A percentile compares a stretch with the other conserved stretches of the same genome.
phyloP scores from a whole-genome alignment of 2,888 invertebrate species.

The Tetranychus piercei region DNA sequence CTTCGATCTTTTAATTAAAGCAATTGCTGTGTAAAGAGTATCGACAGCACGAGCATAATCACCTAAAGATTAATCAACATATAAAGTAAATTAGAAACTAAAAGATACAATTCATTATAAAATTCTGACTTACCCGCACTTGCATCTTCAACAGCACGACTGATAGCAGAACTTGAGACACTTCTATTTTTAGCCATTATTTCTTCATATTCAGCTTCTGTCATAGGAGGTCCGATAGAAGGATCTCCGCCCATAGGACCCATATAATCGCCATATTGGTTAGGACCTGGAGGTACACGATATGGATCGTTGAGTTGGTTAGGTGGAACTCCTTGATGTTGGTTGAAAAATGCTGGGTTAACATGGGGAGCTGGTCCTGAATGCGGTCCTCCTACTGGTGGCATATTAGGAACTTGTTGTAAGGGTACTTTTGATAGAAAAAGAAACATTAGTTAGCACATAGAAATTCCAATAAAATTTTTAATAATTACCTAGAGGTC shows the following conservation, averaged over 20 bases:
- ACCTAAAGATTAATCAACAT: conserved; percentile 35
- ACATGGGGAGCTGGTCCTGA: conserved; percentile 61
- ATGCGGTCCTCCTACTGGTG: conserved; percentile 26
- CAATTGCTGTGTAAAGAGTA: conserved; percentile 93
- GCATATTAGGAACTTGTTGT: conserved; percentile 23
- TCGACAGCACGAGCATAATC: conserved; percentile 97
- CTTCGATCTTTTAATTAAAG: conserved; percentile 92
- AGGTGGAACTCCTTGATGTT: conserved; percentile 38
- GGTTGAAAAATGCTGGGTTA: conserved; percentile 84
- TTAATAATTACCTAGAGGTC: conserved; percentile 12
- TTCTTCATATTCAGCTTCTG: conserved; percentile 91
- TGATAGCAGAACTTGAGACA: conserved; percentile 90
- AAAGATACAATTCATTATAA: background rate
- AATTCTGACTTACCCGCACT: conserved; percentile 46
- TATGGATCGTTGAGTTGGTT: conserved; percentile 39
- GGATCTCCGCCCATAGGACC: conserved; percentile 11
- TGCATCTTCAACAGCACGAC: conserved; percentile 88
- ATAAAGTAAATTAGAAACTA: background rate
- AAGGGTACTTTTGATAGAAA: background rate
- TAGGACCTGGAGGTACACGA: conserved; percentile 45
- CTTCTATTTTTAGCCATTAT: conserved; percentile 92
- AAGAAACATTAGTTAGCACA: background rate
- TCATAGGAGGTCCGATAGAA: conserved; percentile 27
- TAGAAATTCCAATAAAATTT: background rate
- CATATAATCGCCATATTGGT: conserved; percentile 27